Evolutionary conservation across 2,797 vertebrate genomes (phyloP).

Genomic region (Crocidura indochinensis): DNA sequence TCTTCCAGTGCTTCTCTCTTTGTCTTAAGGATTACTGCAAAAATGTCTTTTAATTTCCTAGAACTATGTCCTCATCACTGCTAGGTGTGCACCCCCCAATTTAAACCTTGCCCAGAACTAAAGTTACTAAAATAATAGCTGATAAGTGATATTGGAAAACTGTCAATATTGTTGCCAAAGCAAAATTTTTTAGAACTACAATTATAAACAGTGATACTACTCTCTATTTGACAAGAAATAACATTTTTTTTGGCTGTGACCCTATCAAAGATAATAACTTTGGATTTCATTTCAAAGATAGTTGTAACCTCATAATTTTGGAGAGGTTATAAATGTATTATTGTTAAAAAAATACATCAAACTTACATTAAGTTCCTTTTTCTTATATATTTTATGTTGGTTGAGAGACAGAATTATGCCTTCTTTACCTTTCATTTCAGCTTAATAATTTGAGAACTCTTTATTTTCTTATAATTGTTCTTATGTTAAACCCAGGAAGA

Average conservation of each 20-base stretch:
- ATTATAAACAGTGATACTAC: background rate
- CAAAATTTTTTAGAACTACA: background rate
- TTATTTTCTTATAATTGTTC: conserved; percentile 39
- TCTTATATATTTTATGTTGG: conserved; percentile 20
- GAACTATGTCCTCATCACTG: too few relatives aligned
- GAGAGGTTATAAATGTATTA: background rate
- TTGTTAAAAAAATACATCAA: conserved; percentile 1
- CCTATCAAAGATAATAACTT: conserved; percentile 14
- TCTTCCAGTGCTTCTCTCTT: too few relatives aligned
- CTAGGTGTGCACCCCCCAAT: too few relatives aligned
- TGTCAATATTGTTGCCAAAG: background rate
- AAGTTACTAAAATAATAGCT: too few relatives aligned
- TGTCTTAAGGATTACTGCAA: too few relatives aligned
- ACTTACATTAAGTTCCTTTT: conserved; percentile 38
- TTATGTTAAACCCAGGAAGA: conserved; percentile 68
- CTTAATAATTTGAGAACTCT: conserved; percentile 74
- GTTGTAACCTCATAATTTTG: conserved; percentile 8
- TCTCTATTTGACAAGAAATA: conserved; percentile 49
- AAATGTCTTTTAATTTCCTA: too few relatives aligned
- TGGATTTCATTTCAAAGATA: conserved; percentile 63
- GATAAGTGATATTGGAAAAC: too few relatives aligned
- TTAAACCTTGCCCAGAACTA: too few relatives aligned
- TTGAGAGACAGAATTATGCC: conserved; percentile 57
- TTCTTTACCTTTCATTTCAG: conserved; percentile 73
- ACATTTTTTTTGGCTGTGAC: background rate